Base-by-base conservation (phyloP, 1,140 invertebrate species). In the Magallana ariakensis region DNA sequence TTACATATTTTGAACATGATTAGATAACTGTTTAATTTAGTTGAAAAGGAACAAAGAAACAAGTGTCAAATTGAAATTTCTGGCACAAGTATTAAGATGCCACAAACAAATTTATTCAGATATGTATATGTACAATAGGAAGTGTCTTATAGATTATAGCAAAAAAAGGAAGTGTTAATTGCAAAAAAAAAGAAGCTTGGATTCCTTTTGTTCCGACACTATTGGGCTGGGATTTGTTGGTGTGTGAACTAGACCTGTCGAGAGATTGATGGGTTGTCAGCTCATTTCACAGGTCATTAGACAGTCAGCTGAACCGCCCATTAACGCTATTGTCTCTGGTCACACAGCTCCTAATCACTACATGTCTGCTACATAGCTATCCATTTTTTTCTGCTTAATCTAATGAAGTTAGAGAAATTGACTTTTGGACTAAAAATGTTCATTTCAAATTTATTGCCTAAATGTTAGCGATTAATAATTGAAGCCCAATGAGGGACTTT, bases 341-440 rank as follows among this genome's bases (percentile, higher is more conserved):
- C 66, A 75, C 13, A 70, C 19, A 11, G 22, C 66, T 75, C 22
- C 19, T 26, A 26, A 75, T 26, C 22, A 75, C 22, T 19, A 75
- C 66, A 75, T 75, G 66, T 22, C 33, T 33, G n/a, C 22, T 75
- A 46, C 8, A 75, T 7, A 4, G 19, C 10, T 75, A 26, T 22
- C 19, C 6, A 26, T 75, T 75, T 66, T 75, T 75, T 75, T 1
- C 66, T 75, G 11, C 22, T 75, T 75, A 75, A 75, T 75, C 66
- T 75, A 75, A 75, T 75, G 66, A 75, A 75, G 19, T 75, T 75
- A 75, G 22, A 75, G 22, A 75, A 75, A 75, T 75, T 11, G 66
- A 26, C 66, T 26, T 75, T 75, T 13, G 66, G 22, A 75, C 9
- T 33, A 19, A 75, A 75, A 75, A 19, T 75, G 66, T 22, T 75